These are phyloP conservation scores for Gymnoscopelus braueri DNA, from an alignment of 2,797 vertebrate genomes.

Conservation along the genomic window DNA sequence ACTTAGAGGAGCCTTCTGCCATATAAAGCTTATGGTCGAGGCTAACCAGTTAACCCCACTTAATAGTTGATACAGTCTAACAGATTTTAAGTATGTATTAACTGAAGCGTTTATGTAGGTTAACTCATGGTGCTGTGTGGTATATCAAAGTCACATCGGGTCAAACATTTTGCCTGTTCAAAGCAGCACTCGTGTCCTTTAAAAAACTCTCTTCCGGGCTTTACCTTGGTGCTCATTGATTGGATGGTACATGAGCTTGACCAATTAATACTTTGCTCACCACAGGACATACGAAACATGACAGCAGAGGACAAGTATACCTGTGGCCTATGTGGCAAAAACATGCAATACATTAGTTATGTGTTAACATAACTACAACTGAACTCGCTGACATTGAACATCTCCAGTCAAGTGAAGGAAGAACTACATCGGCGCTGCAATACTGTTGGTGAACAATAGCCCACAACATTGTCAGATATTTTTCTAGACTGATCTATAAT, in stretches of 20 bases:
- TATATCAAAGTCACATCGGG: background rate
- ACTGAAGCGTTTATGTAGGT: background rate
- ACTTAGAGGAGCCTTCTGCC: slow-evolving; percentile 45
- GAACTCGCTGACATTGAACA: too few species aligned
- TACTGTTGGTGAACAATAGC: too few species aligned
- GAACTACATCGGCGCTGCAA: too few species aligned
- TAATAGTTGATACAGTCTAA: too few species aligned
- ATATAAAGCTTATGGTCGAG: slow-evolving; percentile 20
- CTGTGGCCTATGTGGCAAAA: slow-evolving; percentile 38
- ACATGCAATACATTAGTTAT: slow-evolving; percentile 14
- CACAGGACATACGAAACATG: slow-evolving; percentile 1
- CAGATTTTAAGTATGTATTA: too few species aligned
- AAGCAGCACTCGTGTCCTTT: background rate
- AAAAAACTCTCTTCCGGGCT: slow-evolving; percentile 13
- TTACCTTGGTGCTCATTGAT: slow-evolving; percentile 44
- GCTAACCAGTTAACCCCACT: too few species aligned
- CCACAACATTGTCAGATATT: too few species aligned
- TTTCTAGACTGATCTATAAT: too few species aligned
- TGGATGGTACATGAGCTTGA: slow-evolving; percentile 28
- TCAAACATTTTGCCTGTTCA: slow-evolving; percentile 8
- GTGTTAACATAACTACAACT: background rate
- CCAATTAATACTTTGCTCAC: slow-evolving; percentile 24
- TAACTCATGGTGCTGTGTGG: background rate
- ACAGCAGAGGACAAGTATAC: slow-evolving; percentile 46
- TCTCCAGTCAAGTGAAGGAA: too few species aligned